Evolutionary conservation across 2,797 vertebrate genomes (phyloP).

Genomic region (Novumbra hubbsi): DNA sequence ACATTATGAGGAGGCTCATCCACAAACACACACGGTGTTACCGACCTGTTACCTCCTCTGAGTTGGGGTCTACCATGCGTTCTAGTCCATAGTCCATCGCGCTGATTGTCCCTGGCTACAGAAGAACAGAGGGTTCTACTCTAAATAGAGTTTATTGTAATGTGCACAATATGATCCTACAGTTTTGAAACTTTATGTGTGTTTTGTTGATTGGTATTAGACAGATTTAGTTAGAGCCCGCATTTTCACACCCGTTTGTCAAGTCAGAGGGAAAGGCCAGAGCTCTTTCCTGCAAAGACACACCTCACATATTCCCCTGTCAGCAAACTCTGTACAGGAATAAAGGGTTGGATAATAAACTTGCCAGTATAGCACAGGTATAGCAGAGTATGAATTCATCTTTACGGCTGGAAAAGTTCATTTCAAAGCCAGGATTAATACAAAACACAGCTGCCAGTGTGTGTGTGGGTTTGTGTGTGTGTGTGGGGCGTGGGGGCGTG

Average conservation of each 20-base stretch:
- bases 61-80: conserved; percentile 82
- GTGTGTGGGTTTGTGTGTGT: conserved; percentile 17
- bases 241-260: background rate
- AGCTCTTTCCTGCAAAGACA: background rate
- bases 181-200: background rate
- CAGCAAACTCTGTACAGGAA: background rate
- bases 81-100: conserved; percentile 88
- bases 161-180: background rate
- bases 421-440: too few relatives aligned
- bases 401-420: too few relatives aligned
- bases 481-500: conserved; percentile 16
- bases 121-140: conserved; percentile 15
- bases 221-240: background rate
- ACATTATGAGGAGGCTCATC: background rate
- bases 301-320: background rate
- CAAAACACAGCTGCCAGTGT: background rate
- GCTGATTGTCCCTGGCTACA: conserved; percentile 84
- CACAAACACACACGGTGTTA: conserved; percentile 4
- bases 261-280: conserved; percentile 3
- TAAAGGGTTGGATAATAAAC: background rate
- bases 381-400: too few relatives aligned
- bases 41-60: conserved; percentile 92
- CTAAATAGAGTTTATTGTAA: conserved; percentile 4
- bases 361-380: background rate
- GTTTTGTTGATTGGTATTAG: background rate